Percentiles rank a stretch among this genome's conserved stretches.
Conservation (phyloP, 2,888 invertebrate species). For the Cephus runcator region DNA sequence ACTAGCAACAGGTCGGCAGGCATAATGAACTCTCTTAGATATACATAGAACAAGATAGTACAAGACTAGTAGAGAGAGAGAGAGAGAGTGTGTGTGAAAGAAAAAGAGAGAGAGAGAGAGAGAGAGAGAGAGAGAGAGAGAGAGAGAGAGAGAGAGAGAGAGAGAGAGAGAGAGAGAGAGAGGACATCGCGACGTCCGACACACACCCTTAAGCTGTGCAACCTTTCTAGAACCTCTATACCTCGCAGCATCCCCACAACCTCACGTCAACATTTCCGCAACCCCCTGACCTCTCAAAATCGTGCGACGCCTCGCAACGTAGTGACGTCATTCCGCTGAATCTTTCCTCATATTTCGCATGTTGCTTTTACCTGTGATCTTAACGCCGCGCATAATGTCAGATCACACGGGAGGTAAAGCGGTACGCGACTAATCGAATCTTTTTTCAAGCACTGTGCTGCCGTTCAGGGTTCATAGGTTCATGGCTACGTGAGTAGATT, state of each 20-base stretch:
- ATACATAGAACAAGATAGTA: constrained; percentile 20
- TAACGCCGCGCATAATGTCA: background rate
- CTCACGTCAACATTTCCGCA: background rate
- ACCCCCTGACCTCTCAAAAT: background rate
- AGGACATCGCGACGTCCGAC: background rate
- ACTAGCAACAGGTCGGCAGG: constrained; percentile 57
- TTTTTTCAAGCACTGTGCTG: background rate
- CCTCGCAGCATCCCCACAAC: background rate
- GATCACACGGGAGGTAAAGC: background rate
- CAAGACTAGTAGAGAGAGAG: constrained; percentile 1
- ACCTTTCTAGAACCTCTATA: background rate
- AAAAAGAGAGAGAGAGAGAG: background rate
- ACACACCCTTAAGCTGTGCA: background rate
- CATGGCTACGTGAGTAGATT: background rate
- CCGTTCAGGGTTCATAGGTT: background rate
- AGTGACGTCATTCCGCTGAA: background rate
- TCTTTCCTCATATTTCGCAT: background rate
- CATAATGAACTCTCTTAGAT: constrained; percentile 50
- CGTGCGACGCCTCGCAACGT: background rate
- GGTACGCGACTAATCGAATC: background rate
- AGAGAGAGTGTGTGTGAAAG: background rate
- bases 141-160: background rate
- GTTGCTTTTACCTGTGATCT: background rate
- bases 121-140: background rate
- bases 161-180: background rate